Base-by-base conservation (phyloP, 2,113 vertebrate species). In the Jacana jacana region DNA sequence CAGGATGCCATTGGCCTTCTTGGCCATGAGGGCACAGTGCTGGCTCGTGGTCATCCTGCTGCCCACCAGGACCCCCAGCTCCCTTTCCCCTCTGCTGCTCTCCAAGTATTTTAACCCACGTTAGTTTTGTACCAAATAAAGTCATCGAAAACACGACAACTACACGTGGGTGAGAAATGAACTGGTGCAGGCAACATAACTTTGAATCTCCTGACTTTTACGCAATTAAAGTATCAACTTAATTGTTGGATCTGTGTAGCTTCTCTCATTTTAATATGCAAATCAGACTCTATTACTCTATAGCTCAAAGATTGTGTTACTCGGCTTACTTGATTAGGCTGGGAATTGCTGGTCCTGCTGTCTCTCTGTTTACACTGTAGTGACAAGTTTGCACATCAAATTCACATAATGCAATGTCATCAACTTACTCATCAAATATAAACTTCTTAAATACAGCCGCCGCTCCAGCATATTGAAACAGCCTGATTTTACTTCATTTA, bases 171-270 rank as follows among this genome's bases (percentile, higher is more conserved):
- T 96, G 95, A 95, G 86, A 97, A 92, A 91, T 31, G 51, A 95
- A 95, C 70, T 31, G 73, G 88, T n/a, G 42, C 39, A 81, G 81
- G 66, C 96, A 95, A 90, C 79, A 42, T 84, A 93, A 95, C 91
- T 93, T 89, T 13, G 84, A 92, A 93, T 96, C 91, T 96, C 95
- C 91, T 95, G 91, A 88, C 90, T 97, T 96, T 95, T 80, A 91
- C 42, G 95, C 95, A 95, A 97, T 97, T 97, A 95, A 97, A 96
- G 95, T 96, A 97, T 96, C 95, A 97, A 96, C 87, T 89, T 97
- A 97, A 97, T 96, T 97, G 96, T 93, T 91, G 91, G 94, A 91
- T 97, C 78, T 90, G 80, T 89, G 94, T 82, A 81, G 94, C 88
- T 95, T 80, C 91, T 84, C 91, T 89, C 95, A 91, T 97, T 97